Percentiles rank a stretch among this genome's conserved stretches.
Conservation (phyloP, 2,113 vertebrate genomes). For the Chionomys nivalis region DNA sequence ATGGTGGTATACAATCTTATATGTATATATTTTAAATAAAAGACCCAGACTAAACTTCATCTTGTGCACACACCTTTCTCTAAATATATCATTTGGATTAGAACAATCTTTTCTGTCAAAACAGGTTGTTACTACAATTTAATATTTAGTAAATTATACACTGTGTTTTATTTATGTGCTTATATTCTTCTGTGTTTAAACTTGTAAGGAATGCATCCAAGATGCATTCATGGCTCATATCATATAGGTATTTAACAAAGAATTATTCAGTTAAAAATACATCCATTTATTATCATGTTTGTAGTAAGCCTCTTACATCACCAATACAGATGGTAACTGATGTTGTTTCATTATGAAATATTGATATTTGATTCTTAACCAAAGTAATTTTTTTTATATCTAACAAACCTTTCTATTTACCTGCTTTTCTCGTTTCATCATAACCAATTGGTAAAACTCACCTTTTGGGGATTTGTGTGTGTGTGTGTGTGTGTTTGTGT, state of each 20-base stretch:
- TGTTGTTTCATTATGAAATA: slow-evolving; percentile 2
- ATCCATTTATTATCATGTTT: not conserved
- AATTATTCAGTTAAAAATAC: not conserved
- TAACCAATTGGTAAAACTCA: not conserved
- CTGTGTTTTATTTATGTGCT: not conserved
- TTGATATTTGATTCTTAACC: not conserved
- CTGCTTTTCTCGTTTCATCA: not conserved
- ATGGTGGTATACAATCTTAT: too few species aligned
- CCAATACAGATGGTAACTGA: not conserved
- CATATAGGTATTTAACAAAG: not conserved
- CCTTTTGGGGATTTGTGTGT: not conserved
- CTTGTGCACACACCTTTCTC: not conserved
- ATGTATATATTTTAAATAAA: not conserved
- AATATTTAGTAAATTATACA: slow-evolving; percentile 29
- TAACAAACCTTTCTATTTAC: not conserved
- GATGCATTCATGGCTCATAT: not conserved
- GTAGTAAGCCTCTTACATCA: not conserved
- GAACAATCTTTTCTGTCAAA: not conserved
- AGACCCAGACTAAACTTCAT: not conserved
- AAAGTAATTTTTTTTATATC: slow-evolving; percentile 37
- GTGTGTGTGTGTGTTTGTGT: not conserved
- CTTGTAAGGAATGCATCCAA: not conserved
- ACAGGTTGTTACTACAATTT: not conserved
- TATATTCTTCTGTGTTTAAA: slow-evolving; percentile 1
- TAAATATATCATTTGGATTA: not conserved